A percentile compares a stretch with the other conserved stretches of the same genome.
Conservation (phyloP, 2,113 vertebrate species). For the Thamnophis sirtalis region DNA sequence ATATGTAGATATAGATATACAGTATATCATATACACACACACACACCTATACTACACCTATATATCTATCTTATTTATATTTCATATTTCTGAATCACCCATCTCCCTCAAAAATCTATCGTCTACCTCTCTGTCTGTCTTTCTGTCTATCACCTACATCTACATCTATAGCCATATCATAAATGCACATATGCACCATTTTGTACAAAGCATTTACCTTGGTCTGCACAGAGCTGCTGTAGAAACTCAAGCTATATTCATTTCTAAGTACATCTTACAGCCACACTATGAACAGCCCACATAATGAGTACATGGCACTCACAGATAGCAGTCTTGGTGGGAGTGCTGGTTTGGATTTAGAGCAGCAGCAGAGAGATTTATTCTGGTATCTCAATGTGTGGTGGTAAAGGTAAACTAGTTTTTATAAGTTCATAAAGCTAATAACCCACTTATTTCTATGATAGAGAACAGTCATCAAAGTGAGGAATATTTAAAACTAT, state of each 20-base stretch:
- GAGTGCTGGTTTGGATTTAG: background rate
- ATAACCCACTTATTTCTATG: background rate
- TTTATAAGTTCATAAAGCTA: background rate
- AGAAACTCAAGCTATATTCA: background rate
- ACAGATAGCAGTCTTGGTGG: background rate
- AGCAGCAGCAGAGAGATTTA: background rate
- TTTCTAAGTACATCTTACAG: background rate
- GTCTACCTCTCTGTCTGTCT: rapidly evolving
- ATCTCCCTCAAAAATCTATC: background rate
- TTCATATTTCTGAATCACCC: background rate
- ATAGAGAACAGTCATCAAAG: background rate
- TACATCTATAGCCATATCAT: too few species aligned
- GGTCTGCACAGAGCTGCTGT: background rate
- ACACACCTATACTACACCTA: too few species aligned
- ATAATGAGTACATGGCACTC: background rate
- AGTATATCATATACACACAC: too few species aligned
- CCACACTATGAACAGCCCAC: background rate
- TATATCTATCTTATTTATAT: background rate
- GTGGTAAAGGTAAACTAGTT: background rate
- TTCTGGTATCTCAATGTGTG: background rate
- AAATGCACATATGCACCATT: background rate
- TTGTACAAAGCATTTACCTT: background rate
- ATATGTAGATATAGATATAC: too few species aligned
- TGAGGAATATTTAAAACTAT: background rate
- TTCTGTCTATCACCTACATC: too few species aligned